Base-by-base conservation (phyloP, 2,797 vertebrate species). In the Cichlasoma orientale region DNA sequence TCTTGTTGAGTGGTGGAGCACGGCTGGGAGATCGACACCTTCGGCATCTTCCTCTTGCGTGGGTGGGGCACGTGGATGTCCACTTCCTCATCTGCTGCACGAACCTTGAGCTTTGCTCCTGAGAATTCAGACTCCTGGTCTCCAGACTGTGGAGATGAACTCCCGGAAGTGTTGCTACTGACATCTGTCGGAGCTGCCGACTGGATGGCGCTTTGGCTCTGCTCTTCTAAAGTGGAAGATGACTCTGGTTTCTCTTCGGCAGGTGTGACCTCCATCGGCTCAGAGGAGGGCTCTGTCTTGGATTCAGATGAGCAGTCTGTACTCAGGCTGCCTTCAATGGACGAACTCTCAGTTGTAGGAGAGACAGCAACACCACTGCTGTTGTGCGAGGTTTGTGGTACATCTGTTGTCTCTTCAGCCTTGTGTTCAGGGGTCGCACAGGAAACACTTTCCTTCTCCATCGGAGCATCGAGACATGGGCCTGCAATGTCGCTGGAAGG, bases 21-120 rank as follows among this genome's bases (percentile, higher is more conserved):
- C 0, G 88, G 84, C 90, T 97, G 97, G 13, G 95, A 95, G 72
- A 95, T 89, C 47, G 95, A 95, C 72, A 96, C 94, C 57, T 96
- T 96, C 0, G 94, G 96, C 94, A 99, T 97, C 85, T 99, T 99
- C 57, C 98, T 96, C 94, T 99, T 99, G 71, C 98, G 96, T 3
- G 98, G 98, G 82, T 99, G 98, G 69, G 97, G 97, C 23, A 96
- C 94, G 29, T 97, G 97, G 72, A 95, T 36, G 82, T 99, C 97
- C 13, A 74, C 9, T 1, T 99, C 98, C 1, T 99, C 98, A 7
- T 99, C 97, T 14, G 93, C 88, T 12, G 96, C 91, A 74, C 96
- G 96, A 72, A 96, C 93, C 90, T 97, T 97, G 86, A 95, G 89
- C 78, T 95, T 96, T 4, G 97, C 91, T 0, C 94, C 96, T 0